Conservation (phyloP, 2,888 invertebrate genomes). For the Euproctis similis region DNA sequence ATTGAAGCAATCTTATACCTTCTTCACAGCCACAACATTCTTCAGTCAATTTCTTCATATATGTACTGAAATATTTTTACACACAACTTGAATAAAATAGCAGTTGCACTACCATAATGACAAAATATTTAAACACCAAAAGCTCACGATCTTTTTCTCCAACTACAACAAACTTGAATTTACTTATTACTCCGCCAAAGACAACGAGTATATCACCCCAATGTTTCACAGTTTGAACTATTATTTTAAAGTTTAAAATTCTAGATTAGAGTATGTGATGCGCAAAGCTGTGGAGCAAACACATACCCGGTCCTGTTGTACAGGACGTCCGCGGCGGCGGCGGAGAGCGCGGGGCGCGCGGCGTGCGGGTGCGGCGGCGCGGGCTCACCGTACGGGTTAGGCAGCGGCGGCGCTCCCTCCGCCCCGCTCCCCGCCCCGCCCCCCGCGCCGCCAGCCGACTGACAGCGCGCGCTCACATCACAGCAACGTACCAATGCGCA, state of each 20-base stretch:
- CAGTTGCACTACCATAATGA: too few species aligned
- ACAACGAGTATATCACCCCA: too few species aligned
- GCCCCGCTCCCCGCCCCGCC: too few species aligned
- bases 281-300: too few species aligned
- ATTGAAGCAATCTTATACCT: conserved; percentile 91
- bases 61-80: conserved; percentile 69
- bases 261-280: too few species aligned
- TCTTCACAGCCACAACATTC: conserved; percentile 95
- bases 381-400: conserved; percentile 82
- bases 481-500: conserved; percentile 93
- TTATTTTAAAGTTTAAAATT: too few species aligned
- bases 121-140: too few species aligned
- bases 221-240: too few species aligned
- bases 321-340: conserved; percentile 85
- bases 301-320: conserved; percentile 85
- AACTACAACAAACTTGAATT: too few species aligned
- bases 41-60: conserved; percentile 96
- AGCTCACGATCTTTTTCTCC: too few species aligned
- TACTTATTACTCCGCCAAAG: too few species aligned
- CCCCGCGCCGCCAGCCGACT: conserved; percentile 67
- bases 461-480: conserved; percentile 82
- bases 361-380: conserved; percentile 51
- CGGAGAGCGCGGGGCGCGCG: conserved; percentile 50
- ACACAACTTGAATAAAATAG: too few species aligned
- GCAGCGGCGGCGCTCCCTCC: conserved; percentile 76